A percentile compares a stretch with the other conserved stretches of the same genome.
Conservation (phyloP, 2,113 vertebrate species). For the Zosterops lateralis region DNA sequence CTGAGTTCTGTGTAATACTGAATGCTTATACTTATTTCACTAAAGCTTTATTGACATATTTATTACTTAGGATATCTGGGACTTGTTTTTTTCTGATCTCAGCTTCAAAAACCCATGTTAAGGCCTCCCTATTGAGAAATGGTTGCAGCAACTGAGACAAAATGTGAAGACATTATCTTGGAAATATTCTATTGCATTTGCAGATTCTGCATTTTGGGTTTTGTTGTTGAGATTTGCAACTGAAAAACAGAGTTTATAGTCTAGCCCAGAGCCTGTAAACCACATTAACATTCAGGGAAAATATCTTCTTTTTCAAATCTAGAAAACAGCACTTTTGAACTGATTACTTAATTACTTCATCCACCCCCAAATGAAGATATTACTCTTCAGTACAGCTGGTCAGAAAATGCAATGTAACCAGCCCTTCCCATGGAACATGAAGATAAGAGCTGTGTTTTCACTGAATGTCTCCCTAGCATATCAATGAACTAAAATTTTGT, state of each 20-base stretch:
- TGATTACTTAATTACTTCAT: constrained; percentile 60
- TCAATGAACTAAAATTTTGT: not conserved
- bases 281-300: constrained; percentile 38
- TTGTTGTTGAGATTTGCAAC: not conserved
- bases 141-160: not conserved
- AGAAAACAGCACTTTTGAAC: constrained; percentile 48
- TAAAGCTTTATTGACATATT: not conserved
- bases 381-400: constrained; percentile 39
- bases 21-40: not conserved
- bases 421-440: not conserved
- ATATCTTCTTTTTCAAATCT: constrained; percentile 18
- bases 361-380: constrained; percentile 38
- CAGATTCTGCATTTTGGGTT: not conserved
- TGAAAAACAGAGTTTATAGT: constrained; percentile 3
- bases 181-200: not conserved
- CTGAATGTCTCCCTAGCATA: not conserved
- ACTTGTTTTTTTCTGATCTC: not conserved
- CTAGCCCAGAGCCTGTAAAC: constrained; percentile 1
- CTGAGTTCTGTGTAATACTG: not conserved
- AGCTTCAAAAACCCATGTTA: not conserved
- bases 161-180: not conserved
- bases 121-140: not conserved
- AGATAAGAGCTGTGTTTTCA: constrained; percentile 15
- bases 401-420: constrained; percentile 16
- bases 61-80: not conserved